phyloP scores from a whole-genome alignment of 2,113 vertebrate genomes.

The Campylomormyrus tamandua region DNA sequence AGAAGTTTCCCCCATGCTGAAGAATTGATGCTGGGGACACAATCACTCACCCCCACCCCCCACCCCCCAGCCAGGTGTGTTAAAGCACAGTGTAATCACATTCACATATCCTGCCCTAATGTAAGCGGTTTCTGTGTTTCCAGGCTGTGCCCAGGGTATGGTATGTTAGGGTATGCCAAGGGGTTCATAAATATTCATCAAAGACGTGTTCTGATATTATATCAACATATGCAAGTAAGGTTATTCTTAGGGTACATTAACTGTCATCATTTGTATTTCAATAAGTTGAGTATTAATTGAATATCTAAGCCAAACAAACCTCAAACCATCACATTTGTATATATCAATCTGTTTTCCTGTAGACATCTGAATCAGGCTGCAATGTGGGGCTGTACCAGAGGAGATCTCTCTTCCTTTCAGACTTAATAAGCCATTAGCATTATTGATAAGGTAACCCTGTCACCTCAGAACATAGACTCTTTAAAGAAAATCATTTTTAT shows the following conservation, averaged over 20 bases:
- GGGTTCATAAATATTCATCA: neutral
- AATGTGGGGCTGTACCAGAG: conserved; percentile 11
- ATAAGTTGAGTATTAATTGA: neutral
- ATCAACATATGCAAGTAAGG: neutral
- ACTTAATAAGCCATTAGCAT: conserved; percentile 88
- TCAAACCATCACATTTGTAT: neutral
- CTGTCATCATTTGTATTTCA: neutral
- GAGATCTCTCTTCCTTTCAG: conserved; percentile 62
- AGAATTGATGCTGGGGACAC: neutral
- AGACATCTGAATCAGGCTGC: conserved; percentile 5
- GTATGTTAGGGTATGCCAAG: neutral
- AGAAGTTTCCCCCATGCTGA: neutral
- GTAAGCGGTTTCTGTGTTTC: neutral
- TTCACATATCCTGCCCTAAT: neutral
- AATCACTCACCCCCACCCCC: neutral
- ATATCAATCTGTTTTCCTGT: neutral
- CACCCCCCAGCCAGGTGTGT: neutral
- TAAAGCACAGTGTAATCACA: neutral
- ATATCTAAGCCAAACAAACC: neutral
- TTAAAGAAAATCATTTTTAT: conserved; percentile 94
- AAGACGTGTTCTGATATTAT: neutral
- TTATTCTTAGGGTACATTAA: neutral
- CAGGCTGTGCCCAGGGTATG: neutral
- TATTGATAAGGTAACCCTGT: conserved; percentile 92
- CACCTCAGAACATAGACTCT: conserved; percentile 83